phyloP scores from a whole-genome alignment of 2,113 vertebrate species.

The Pygathrix nemaeus region DNA sequence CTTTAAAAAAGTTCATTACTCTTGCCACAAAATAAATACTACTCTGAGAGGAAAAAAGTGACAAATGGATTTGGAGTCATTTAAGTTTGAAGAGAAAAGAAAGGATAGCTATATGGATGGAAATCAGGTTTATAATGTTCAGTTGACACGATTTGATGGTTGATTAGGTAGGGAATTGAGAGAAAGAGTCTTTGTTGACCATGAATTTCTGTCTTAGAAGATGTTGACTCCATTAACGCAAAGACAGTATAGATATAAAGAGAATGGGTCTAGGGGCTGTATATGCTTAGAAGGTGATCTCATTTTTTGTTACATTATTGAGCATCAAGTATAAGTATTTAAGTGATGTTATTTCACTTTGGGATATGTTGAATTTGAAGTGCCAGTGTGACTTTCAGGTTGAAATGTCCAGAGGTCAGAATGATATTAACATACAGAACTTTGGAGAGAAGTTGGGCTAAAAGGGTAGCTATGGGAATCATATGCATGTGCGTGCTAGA shows the following conservation, averaged over 20 bases:
- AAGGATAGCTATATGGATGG: background rate
- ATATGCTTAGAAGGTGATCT: background rate
- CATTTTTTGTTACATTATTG: background rate
- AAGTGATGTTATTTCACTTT: background rate
- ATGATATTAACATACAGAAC: background rate
- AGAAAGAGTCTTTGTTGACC: background rate
- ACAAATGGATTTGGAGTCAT: background rate
- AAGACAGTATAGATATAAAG: background rate
- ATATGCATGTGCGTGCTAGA: background rate
- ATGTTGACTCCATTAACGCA: background rate
- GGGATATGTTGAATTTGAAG: background rate
- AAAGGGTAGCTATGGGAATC: background rate
- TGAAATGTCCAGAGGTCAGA: background rate
- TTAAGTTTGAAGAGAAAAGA: conserved; percentile 4
- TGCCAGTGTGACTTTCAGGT: background rate
- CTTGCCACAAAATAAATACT: background rate
- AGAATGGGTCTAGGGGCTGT: background rate
- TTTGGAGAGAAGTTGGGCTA: background rate
- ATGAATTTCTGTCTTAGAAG: background rate
- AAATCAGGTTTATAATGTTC: background rate
- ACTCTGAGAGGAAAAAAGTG: background rate
- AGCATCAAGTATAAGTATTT: background rate
- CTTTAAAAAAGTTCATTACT: conserved; percentile 8
- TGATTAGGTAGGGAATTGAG: background rate
- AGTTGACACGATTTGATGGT: background rate